Conservation (phyloP, 2,797 vertebrate species). For the Melanotaenia maccullochi region DNA sequence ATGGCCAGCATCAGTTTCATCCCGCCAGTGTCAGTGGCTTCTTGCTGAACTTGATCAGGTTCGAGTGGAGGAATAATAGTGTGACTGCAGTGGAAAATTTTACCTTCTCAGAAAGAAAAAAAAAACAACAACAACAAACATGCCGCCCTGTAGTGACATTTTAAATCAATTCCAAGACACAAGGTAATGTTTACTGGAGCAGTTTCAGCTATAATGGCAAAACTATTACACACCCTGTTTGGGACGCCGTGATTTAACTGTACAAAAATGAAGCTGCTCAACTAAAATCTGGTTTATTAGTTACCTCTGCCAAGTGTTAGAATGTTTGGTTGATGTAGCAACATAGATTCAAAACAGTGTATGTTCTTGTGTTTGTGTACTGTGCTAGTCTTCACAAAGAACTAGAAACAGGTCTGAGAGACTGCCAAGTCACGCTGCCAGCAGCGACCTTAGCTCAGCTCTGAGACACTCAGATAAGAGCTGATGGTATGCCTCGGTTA, state of each 20-base stretch:
- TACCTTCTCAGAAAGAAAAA: conserved; percentile 2
- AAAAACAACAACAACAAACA: not conserved
- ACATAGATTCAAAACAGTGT: conserved; percentile 19
- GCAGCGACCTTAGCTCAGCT: conserved; percentile 13
- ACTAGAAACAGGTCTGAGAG: conserved; percentile 42
- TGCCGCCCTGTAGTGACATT: conserved; percentile 1
- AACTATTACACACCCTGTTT: not conserved
- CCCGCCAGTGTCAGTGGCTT: conserved; percentile 25
- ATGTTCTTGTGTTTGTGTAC: conserved; percentile 10
- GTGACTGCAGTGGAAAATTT: conserved; percentile 21
- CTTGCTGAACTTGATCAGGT: conserved; percentile 32
- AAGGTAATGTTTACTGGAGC: conserved; percentile 14
- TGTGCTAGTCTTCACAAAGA: conserved; percentile 36
- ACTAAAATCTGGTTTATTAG: conserved; percentile 11
- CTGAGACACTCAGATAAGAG: conserved; percentile 40
- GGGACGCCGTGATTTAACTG: not conserved
- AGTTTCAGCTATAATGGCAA: not conserved
- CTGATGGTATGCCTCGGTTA: conserved; percentile 30
- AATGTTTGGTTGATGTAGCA: conserved; percentile 28
- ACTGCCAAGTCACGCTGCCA: conserved; percentile 44
- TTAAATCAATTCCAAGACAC: not conserved
- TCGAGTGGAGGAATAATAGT: conserved; percentile 30
- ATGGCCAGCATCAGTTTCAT: conserved; percentile 42
- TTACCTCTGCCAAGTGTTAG: conserved; percentile 12
- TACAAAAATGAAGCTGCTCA: conserved; percentile 15